phyloP scores from a whole-genome alignment of 2,113 vertebrate species.

The Phrynosoma blainvillii region DNA sequence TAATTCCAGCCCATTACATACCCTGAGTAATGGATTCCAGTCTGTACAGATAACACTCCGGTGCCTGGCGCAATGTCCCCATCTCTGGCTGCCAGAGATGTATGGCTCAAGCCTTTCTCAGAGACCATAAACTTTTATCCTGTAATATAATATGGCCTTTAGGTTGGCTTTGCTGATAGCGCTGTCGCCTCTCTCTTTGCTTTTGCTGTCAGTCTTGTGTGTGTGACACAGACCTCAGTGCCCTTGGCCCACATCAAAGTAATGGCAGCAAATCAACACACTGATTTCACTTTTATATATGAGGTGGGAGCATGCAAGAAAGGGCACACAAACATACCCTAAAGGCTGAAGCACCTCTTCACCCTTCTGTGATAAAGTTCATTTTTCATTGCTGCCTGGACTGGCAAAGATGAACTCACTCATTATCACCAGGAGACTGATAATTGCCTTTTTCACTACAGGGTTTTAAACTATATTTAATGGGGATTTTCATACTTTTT shows the following conservation, averaged over 20 bases:
- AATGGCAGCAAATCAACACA: neutral
- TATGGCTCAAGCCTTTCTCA: conserved; percentile 1
- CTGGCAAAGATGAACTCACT: neutral
- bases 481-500: neutral
- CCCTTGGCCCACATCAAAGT: neutral
- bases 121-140: neutral
- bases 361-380: too few relatives aligned
- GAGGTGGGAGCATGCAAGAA: neutral
- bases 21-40: conserved; percentile 34
- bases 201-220: neutral
- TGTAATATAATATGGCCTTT: neutral
- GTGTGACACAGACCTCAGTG: neutral
- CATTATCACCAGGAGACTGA: neutral
- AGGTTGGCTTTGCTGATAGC: neutral
- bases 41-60: neutral
- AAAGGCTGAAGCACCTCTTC: neutral
- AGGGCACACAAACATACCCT: neutral
- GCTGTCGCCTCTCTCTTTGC: neutral
- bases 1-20: conserved; percentile 26
- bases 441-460: neutral
- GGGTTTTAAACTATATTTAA: neutral
- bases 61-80: neutral
- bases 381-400: neutral
- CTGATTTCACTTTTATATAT: neutral
- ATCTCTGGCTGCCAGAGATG: neutral